phyloP scores from a whole-genome alignment of 2,113 vertebrate species.

The Salvelinus namaycush region DNA sequence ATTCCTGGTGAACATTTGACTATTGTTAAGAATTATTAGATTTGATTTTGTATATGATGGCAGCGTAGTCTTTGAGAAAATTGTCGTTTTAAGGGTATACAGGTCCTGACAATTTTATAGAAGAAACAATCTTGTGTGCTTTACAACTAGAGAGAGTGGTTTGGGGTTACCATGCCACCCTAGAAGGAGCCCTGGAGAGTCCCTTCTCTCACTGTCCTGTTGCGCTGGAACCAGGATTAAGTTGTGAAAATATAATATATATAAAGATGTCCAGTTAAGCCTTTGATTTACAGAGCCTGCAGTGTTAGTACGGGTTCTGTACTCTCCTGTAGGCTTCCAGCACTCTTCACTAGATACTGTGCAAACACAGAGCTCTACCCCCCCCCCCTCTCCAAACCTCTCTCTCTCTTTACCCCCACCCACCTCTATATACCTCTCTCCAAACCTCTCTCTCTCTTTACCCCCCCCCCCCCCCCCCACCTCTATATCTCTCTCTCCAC shows the following conservation, averaged over 20 bases:
- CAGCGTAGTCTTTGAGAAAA: neutral
- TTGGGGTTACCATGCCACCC: neutral
- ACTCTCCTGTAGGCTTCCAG: too few species aligned
- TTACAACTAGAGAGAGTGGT: neutral
- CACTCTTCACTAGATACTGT: too few species aligned
- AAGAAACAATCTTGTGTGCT: neutral
- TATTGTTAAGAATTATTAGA: too few species aligned
- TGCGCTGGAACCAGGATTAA: neutral
- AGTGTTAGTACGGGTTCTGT: too few species aligned
- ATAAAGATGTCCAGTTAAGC: neutral
- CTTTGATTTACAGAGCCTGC: too few species aligned
- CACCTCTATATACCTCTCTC: too few species aligned
- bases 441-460: too few species aligned
- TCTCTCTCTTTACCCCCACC: neutral
- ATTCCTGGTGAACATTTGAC: too few species aligned
- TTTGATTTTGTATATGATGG: too few species aligned
- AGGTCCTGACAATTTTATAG: too few species aligned
- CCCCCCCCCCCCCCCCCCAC: too few species aligned
- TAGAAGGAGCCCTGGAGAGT: neutral
- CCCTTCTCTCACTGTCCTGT: neutral
- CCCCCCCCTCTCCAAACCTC: too few species aligned
- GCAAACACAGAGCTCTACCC: conserved; percentile 13
- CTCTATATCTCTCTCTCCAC: conserved; percentile 7
- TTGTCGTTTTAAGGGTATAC: neutral
- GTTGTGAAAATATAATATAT: neutral